These are phyloP conservation scores for Silurus meridionalis DNA, from an alignment of 2,113 vertebrate genomes.

Conservation along the genomic window DNA sequence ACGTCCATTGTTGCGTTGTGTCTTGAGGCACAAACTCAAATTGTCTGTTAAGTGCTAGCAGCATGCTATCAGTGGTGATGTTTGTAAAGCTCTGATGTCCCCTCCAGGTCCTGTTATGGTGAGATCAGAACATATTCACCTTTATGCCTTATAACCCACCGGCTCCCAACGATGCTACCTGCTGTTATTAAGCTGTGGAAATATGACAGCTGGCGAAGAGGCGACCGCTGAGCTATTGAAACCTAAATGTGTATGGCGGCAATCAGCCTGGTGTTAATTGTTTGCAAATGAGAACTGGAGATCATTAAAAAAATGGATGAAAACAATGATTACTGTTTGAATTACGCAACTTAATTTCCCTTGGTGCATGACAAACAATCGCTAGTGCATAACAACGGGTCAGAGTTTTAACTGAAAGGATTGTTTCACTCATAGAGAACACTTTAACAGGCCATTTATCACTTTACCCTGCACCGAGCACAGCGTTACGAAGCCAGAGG, in stretches of 20 bases:
- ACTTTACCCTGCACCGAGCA: constrained; percentile 1
- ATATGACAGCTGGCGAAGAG: constrained; percentile 61
- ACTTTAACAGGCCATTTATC: constrained; percentile 13
- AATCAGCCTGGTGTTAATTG: constrained; percentile 64
- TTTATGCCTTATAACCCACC: constrained; percentile 61
- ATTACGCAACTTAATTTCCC: constrained; percentile 45
- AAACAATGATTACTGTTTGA: constrained; percentile 49
- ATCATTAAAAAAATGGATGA: constrained; percentile 40
- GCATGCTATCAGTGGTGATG: constrained; percentile 55
- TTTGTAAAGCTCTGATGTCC: constrained; percentile 72
- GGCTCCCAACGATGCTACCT: constrained; percentile 61
- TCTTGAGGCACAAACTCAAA: constrained; percentile 66
- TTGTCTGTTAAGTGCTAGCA: constrained; percentile 64
- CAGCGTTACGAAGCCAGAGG: constrained; percentile 56
- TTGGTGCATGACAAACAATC: constrained; percentile 44
- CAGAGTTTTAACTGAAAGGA: constrained; percentile 40
- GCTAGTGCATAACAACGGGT: constrained; percentile 38
- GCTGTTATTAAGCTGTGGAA: constrained; percentile 63
- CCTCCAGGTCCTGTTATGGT: constrained; percentile 67
- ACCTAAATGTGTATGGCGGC: constrained; percentile 57
- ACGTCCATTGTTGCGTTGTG: constrained; percentile 62
- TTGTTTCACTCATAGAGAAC: constrained; percentile 29
- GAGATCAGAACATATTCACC: constrained; percentile 61
- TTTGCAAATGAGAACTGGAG: constrained; percentile 57
- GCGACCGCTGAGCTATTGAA: constrained; percentile 56